Percentiles rank a stretch among this genome's conserved stretches.
Conservation (phyloP, 2,797 vertebrate genomes). For the Esox lucius region DNA sequence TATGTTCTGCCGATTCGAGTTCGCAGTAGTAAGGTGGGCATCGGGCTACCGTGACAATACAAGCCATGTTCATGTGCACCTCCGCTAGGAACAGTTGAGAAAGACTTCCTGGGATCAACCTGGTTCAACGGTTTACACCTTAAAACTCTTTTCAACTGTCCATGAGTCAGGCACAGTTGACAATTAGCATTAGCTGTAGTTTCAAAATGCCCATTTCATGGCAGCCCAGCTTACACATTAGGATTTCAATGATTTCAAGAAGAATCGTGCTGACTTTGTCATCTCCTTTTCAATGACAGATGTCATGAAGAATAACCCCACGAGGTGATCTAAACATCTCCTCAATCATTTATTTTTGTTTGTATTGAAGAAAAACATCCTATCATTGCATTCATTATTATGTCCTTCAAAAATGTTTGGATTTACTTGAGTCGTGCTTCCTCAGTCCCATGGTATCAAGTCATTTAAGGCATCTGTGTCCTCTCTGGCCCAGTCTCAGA, state of each 20-base stretch:
- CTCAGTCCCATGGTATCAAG: slow-evolving; percentile 74
- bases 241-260: neutral
- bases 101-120: slow-evolving; percentile 47
- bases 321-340: neutral
- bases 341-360: neutral
- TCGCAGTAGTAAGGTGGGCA: slow-evolving; percentile 43
- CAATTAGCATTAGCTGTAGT: slow-evolving; percentile 10
- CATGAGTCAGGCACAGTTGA: slow-evolving; percentile 29
- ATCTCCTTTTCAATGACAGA: neutral
- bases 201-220: slow-evolving; percentile 16
- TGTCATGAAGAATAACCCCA: slow-evolving; percentile 14
- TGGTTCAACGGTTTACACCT: slow-evolving; percentile 45
- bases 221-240: neutral
- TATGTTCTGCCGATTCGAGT: slow-evolving; percentile 67
- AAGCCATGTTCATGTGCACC: slow-evolving; percentile 32
- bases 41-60: slow-evolving; percentile 48
- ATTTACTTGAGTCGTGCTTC: slow-evolving; percentile 67
- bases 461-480: slow-evolving; percentile 79
- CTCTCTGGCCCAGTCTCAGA: slow-evolving; percentile 68
- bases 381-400: slow-evolving; percentile 37
- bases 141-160: slow-evolving; percentile 25
- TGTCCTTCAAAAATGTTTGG: slow-evolving; percentile 57
- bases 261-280: neutral
- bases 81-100: slow-evolving; percentile 49
- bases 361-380: slow-evolving; percentile 30